Base-by-base conservation (phyloP, 2,797 vertebrate genomes). In the Labeo calbasu region DNA sequence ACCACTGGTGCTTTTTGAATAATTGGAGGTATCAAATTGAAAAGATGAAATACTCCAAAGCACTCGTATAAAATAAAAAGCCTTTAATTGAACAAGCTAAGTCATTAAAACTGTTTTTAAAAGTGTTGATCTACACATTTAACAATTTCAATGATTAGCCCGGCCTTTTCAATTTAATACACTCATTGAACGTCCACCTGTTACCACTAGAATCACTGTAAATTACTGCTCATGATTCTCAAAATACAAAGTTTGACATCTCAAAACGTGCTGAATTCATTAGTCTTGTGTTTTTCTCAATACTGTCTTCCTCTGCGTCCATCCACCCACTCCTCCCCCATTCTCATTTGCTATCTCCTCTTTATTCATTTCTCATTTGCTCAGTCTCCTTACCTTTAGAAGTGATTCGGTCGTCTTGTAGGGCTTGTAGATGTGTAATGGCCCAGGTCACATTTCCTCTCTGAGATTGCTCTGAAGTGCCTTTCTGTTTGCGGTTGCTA, bases 381-480 rank as follows among this genome's bases (percentile, higher is more conserved):
- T 43, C 48, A 12, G 69, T 68, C 25, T 77, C 28, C 71, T 46
- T 86, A 83, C 84, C 70, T 80, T 81, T 6, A 70, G 25, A 63
- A 17, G 43, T 53, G 81, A 55, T 68, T 46, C 28, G 28, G 46
- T 59, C n/a, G 59, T 73, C 36, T 79, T 32, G 76, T 57, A 70
- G 53, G 12, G 40, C 46, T 65, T 79, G 85, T 36, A 14, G 28
- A 40, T 53, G 43, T 61, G 72, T 82, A 81, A 43, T 50, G 23
- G 78, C 7, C 78, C 85, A 87, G 83, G 85, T 87, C 88, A 89
- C 82, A 87, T 84, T 83, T 82, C 63, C 83, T 80, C 80, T n/a
- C 46, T 40, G 63, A 51, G 77, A 48, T 77, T 57, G 77, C 70
- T 71, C 75, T 86, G 76, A 87, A 89, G 88, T 84, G 81, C 46